These are phyloP conservation scores for Drosophila neonasuta DNA, from an alignment of 2,888 invertebrate species.

Conservation along the genomic window DNA sequence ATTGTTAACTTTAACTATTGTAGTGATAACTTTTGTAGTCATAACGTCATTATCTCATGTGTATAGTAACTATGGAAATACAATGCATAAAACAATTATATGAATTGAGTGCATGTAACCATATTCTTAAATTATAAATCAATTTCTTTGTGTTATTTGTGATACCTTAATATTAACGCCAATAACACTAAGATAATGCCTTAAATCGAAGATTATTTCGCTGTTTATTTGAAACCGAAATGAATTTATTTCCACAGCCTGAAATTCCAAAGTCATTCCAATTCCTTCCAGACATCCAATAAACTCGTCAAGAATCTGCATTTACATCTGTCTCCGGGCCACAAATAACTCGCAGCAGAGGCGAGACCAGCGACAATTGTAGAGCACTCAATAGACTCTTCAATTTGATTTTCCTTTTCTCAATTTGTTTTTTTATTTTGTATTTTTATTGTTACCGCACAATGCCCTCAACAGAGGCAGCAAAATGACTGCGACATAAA, in stretches of 20 bases:
- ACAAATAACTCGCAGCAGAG: conserved; percentile 15
- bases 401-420: conserved; percentile 8
- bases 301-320: conserved; percentile 3
- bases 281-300: neutral
- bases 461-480: conserved; percentile 48
- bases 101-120: too few relatives aligned
- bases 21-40: too few relatives aligned
- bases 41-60: too few relatives aligned
- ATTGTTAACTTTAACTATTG: too few relatives aligned
- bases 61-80: too few relatives aligned
- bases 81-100: too few relatives aligned
- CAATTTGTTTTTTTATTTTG: neutral
- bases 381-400: conserved; percentile 51
- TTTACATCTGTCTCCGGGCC: neutral
- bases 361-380: conserved; percentile 24
- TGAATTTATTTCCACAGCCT: neutral
- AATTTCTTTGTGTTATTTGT: neutral
- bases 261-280: conserved; percentile 2
- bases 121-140: neutral
- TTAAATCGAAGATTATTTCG: neutral
- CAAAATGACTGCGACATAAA: conserved; percentile 67
- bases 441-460: conserved; percentile 47
- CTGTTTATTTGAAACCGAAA: neutral
- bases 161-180: too few relatives aligned
- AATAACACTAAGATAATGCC: too few relatives aligned